phyloP scores from a whole-genome alignment of 1,140 invertebrate species.

The Pygmarrhopalites habei region DNA sequence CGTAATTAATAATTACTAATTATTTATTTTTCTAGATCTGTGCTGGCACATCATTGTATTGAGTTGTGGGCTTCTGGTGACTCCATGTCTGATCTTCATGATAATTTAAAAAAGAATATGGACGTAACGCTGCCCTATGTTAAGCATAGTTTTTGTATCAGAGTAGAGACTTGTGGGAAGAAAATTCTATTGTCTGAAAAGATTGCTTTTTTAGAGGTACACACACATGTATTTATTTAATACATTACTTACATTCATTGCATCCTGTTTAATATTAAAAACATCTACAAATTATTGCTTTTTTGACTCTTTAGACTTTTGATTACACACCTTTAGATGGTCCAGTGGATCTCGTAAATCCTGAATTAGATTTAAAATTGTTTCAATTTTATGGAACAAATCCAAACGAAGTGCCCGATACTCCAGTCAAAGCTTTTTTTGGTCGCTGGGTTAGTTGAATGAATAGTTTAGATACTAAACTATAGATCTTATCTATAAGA shows the following conservation, averaged over 20 bases:
- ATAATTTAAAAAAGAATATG: slow-evolving; percentile 53
- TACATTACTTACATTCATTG: neutral
- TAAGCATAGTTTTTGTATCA: slow-evolving; percentile 66
- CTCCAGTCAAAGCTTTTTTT: slow-evolving; percentile 71
- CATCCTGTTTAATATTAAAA: slow-evolving; percentile 13
- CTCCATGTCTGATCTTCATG: slow-evolving; percentile 54
- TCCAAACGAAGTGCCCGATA: slow-evolving; percentile 60
- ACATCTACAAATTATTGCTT: slow-evolving; percentile 1
- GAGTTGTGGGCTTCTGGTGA: slow-evolving; percentile 67
- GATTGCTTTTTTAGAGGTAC: slow-evolving; percentile 76
- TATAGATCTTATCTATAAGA: slow-evolving; percentile 15
- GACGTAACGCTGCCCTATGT: slow-evolving; percentile 51
- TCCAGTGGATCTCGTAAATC: slow-evolving; percentile 69
- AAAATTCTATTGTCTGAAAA: slow-evolving; percentile 70
- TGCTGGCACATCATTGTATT: slow-evolving; percentile 65
- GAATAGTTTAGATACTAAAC: neutral
- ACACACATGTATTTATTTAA: slow-evolving; percentile 6
- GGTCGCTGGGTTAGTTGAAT: slow-evolving; percentile 64
- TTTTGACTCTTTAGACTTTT: slow-evolving; percentile 55
- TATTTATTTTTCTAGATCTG: no score
- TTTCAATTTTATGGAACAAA: slow-evolving; percentile 82
- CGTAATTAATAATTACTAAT: no score
- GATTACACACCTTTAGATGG: slow-evolving; percentile 72
- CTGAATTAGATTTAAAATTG: slow-evolving; percentile 68
- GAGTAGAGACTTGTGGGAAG: slow-evolving; percentile 80